These are phyloP conservation scores for Stomorhina lunata DNA, from an alignment of 2,888 invertebrate species.

Conservation along the genomic window DNA sequence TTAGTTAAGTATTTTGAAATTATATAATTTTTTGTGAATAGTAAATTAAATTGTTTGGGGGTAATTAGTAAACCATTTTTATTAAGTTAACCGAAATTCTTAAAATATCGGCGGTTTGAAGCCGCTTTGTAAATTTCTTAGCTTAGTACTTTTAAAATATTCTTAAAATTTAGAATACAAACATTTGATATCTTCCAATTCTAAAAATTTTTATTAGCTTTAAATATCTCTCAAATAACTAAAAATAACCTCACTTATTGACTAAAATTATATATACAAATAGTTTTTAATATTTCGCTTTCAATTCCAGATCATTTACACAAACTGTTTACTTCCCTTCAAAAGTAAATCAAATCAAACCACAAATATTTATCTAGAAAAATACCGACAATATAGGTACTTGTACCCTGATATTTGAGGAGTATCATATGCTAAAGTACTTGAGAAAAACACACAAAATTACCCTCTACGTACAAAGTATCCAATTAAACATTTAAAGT, in stretches of 20 bases:
- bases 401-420: background rate
- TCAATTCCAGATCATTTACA: background rate
- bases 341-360: background rate
- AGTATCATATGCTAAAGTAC: background rate
- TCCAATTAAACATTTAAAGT: constrained; percentile 27
- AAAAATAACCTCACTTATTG: background rate
- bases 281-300: background rate
- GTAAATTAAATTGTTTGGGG: no score
- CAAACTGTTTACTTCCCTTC: background rate
- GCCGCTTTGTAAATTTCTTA: no score
- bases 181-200: background rate
- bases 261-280: background rate
- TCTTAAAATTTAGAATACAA: background rate
- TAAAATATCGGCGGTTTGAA: no score
- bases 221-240: background rate
- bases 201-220: background rate
- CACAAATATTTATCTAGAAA: background rate
- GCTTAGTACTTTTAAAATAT: no score
- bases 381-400: background rate
- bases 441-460: constrained; percentile 13
- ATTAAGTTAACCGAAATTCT: no score
- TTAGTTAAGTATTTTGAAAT: background rate
- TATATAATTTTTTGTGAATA: background rate
- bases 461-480: background rate
- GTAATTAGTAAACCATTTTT: no score